Percentiles rank a stretch among this genome's conserved stretches.
Conservation (phyloP, 2,113 vertebrate species). For the Brachyhypopomus gauderio region DNA sequence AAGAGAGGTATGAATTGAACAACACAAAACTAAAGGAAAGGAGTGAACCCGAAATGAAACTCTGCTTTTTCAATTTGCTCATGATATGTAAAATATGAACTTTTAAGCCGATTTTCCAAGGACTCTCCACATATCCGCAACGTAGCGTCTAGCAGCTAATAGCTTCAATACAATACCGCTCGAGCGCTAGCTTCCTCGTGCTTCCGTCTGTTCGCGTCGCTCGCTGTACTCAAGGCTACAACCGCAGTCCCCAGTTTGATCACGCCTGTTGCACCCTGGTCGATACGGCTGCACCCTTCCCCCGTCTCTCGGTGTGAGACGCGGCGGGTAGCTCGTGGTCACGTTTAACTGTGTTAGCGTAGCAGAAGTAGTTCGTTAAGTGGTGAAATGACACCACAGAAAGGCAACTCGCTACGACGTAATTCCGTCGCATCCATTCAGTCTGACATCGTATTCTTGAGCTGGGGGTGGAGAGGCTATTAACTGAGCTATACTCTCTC, state of each 20-base stretch:
- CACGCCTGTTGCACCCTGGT: conserved; percentile 34
- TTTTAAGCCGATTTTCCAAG: conserved; percentile 37
- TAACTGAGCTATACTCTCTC: not conserved
- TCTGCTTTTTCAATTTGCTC: not conserved
- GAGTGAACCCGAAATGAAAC: not conserved
- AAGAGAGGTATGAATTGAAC: not conserved
- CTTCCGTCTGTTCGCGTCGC: not conserved
- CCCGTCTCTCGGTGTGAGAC: conserved; percentile 20
- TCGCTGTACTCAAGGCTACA: conserved; percentile 20
- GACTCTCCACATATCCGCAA: not conserved
- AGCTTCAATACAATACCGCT: conserved; percentile 31
- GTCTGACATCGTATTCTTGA: conserved; percentile 29
- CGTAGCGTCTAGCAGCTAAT: conserved; percentile 36
- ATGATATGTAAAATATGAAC: not conserved
- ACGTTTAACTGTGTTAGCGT: conserved; percentile 41
- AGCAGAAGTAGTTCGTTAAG: conserved; percentile 25
- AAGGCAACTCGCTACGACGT: conserved; percentile 4
- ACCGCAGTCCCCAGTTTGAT: conserved; percentile 28
- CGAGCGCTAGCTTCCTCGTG: too few relatives aligned
- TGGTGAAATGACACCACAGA: conserved; percentile 10
- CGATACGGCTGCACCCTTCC: conserved; percentile 3
- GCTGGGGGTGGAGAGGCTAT: not conserved
- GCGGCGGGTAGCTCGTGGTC: conserved; percentile 24
- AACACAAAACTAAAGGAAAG: not conserved
- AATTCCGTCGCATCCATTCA: conserved; percentile 10